Evolutionary conservation across 2,113 vertebrate species (phyloP).

Genomic region (Brachyistius frenatus): DNA sequence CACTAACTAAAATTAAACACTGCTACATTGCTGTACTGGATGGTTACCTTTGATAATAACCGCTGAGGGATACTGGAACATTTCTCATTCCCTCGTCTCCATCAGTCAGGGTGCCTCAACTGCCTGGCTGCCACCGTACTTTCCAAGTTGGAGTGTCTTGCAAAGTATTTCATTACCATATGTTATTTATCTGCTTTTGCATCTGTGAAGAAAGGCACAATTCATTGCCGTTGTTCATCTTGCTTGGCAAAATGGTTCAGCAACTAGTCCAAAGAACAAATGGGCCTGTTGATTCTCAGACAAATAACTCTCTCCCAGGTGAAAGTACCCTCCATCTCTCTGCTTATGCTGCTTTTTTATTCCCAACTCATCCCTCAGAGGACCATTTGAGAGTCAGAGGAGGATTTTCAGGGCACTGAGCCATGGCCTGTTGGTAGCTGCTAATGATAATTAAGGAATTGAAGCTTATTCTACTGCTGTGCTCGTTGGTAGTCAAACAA

Average conservation of each 20-base stretch:
- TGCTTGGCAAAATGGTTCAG: slow-evolving; percentile 40
- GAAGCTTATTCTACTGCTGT: slow-evolving; percentile 31
- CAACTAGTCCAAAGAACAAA: slow-evolving; percentile 58
- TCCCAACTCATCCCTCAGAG: slow-evolving; percentile 35
- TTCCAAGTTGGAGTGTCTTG: slow-evolving; percentile 29
- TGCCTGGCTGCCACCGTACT: slow-evolving; percentile 49
- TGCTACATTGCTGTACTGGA: slow-evolving; percentile 35
- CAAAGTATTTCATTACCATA: slow-evolving; percentile 55
- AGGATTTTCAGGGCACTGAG: slow-evolving; percentile 52
- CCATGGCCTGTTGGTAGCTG: slow-evolving; percentile 33
- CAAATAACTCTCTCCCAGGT: slow-evolving; percentile 57
- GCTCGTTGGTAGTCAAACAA: slow-evolving; percentile 32
- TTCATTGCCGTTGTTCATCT: slow-evolving; percentile 57
- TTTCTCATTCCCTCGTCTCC: slow-evolving; percentile 53
- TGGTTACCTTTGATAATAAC: slow-evolving; percentile 45
- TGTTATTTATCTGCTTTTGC: slow-evolving; percentile 71
- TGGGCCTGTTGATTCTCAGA: slow-evolving; percentile 56
- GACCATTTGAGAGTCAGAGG: slow-evolving; percentile 51
- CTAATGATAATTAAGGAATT: slow-evolving; percentile 57
- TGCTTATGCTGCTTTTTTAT: slow-evolving; percentile 40
- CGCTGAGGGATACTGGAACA: slow-evolving; percentile 50
- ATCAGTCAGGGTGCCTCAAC: slow-evolving; percentile 35
- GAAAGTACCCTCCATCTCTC: slow-evolving; percentile 48
- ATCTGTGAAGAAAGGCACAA: slow-evolving; percentile 58
- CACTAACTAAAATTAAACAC: slow-evolving; percentile 52